phyloP scores from a whole-genome alignment of 2,888 invertebrate species.

The Phengaris alcon region DNA sequence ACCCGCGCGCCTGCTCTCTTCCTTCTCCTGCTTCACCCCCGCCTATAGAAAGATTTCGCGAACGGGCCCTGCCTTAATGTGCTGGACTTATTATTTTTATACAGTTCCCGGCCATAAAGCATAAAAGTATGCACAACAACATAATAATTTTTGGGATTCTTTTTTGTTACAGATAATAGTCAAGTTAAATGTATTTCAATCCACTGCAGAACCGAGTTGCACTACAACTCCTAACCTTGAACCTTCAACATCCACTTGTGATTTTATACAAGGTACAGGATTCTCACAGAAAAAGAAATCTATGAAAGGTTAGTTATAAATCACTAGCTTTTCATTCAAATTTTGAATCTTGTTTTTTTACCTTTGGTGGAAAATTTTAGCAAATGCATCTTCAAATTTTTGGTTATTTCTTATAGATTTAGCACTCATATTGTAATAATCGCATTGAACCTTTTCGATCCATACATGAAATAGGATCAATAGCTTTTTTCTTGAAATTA shows the following conservation, averaged over 20 bases:
- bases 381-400: no score
- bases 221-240: not conserved
- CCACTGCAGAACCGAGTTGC: not conserved
- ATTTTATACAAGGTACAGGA: not conserved
- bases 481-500: not conserved
- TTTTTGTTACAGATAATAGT: not conserved
- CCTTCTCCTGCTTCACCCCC: no score
- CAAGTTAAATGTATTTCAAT: not conserved
- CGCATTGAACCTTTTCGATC: not conserved
- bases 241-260: not conserved
- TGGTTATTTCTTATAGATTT: no score
- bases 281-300: not conserved
- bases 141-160: not conserved
- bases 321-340: not conserved
- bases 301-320: not conserved
- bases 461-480: no score
- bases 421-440: no score
- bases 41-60: no score
- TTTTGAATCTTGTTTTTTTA: not conserved
- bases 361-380: not conserved
- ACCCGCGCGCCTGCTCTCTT: no score
- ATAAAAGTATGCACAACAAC: not conserved
- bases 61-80: no score
- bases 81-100: not conserved
- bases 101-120: not conserved